Evolutionary conservation across 2,888 invertebrate genomes (phyloP), one percentile per base, ranked within the genome.

Genomic region (Idaea straminata): DNA sequence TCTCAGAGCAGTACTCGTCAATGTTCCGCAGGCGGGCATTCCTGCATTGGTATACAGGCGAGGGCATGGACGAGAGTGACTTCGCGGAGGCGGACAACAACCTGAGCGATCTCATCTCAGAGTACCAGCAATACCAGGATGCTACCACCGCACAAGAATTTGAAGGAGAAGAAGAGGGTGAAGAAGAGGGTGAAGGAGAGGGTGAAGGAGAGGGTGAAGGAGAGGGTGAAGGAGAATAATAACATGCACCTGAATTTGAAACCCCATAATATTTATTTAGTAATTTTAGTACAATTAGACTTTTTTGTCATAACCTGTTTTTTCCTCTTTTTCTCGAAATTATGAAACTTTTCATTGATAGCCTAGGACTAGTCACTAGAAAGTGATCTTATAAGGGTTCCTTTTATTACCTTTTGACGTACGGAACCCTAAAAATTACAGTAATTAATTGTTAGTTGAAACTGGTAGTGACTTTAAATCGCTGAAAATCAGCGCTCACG

Each of bases 21-120:
- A 98, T 98, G 98, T 98, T 98, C 93, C 94, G 98, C 73, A 95
- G 98, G 76, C 98, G 97, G 89, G 98, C 98, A 81, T 98, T 98
- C 94, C 94, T 98, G 77, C 98, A 98, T 93, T 98, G 98, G 98
- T 98, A 98, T 91, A 97, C 97, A 61, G 97, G 98, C 35, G 98
- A 98, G 85, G 98, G 98, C 64, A 98, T 98, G 98, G 98, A 98
- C 82, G 98, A 98, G 86, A 95, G 96, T 94, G 98, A 98, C 85
- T 98, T 98, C 90, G 96, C 97, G 15, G 98, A 98, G 83, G 98
- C 98, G 3, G 98, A 98, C 83, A 96, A 96, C 80, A 98, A 98
- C 92, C 96, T 98, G 95, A 97, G 96, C 79, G 97, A 97, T 82
- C 88, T 97, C 79, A 95, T 97, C 62, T 96, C 96, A 1, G 98